These are phyloP conservation scores for Thaumetopoea pityocampa DNA, from an alignment of 1,140 invertebrate species.

Conservation along the genomic window DNA sequence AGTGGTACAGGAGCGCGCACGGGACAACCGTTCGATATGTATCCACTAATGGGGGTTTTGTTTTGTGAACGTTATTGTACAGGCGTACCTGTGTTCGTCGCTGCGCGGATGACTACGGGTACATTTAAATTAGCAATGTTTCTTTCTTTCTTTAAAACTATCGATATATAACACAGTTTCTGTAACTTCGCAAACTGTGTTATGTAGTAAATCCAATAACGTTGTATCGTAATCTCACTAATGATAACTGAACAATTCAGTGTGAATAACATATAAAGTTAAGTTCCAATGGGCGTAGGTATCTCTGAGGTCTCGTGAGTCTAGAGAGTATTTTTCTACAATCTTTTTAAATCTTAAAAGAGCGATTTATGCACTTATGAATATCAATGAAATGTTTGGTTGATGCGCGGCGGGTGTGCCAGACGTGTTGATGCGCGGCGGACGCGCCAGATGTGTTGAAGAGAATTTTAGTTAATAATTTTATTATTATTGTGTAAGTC, in stretches of 20 bases:
- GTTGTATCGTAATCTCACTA: slow-evolving; percentile 50
- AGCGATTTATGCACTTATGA: slow-evolving; percentile 66
- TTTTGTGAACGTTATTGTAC: no score
- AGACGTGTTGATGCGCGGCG: slow-evolving; percentile 70
- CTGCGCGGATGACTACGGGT: no score
- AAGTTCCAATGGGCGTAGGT: slow-evolving; percentile 47
- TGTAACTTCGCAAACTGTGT: background rate
- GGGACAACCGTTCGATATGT: no score
- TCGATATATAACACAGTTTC: no score
- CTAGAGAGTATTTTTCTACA: slow-evolving; percentile 74
- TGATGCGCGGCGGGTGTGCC: slow-evolving; percentile 68
- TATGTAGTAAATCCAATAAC: slow-evolving; percentile 11
- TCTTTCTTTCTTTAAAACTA: no score
- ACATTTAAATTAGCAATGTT: no score
- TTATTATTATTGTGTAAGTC: slow-evolving; percentile 75
- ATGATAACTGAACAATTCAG: slow-evolving; percentile 46
- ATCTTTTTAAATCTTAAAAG: slow-evolving; percentile 67
- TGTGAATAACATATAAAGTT: slow-evolving; percentile 26
- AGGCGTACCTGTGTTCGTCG: no score
- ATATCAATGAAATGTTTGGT: slow-evolving; percentile 69
- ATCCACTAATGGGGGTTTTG: no score
- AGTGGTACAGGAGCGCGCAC: no score
- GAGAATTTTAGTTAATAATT: slow-evolving; percentile 75
- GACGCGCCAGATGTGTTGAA: slow-evolving; percentile 72
- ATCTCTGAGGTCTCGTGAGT: slow-evolving; percentile 58